Evolutionary conservation across 2,797 vertebrate species (phyloP).

Genomic region (Malacoctenus gilli): DNA sequence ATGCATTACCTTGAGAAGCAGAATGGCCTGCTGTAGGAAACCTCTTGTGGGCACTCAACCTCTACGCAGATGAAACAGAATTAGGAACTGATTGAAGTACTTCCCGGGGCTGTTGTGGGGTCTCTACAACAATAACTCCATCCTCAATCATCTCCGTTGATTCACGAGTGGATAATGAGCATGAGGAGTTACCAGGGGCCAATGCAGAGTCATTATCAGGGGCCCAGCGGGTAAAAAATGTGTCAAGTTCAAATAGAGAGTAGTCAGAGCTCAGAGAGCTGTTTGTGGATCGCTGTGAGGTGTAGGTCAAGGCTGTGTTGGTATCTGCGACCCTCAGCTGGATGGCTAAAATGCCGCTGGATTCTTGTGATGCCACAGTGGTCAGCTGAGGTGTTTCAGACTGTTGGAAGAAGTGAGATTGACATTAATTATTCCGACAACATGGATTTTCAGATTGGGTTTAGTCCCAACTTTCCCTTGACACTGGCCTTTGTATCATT

Average conservation of each 20-base stretch:
- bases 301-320: conserved; percentile 36
- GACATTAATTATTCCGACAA: too few species aligned
- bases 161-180: conserved; percentile 51
- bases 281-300: conserved; percentile 18
- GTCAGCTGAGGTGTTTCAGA: conserved; percentile 25
- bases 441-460: too few species aligned
- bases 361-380: conserved; percentile 19
- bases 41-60: conserved; percentile 9
- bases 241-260: conserved; percentile 73
- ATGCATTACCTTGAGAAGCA: conserved; percentile 37
- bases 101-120: conserved; percentile 21
- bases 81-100: too few species aligned
- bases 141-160: conserved; percentile 53
- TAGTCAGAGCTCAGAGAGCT: conserved; percentile 45
- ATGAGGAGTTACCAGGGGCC: conserved; percentile 39
- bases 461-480: too few species aligned
- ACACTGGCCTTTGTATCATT: too few species aligned
- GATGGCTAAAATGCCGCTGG: conserved; percentile 8
- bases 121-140: conserved; percentile 57
- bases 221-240: conserved; percentile 73
- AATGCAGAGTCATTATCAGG: conserved; percentile 46
- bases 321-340: conserved; percentile 47
- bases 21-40: conserved; percentile 10
- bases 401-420: conserved; percentile 18
- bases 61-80: conserved; percentile 19